Percentiles rank a stretch among this genome's conserved stretches.
Evolutionary conservation across 2,113 vertebrate species (phyloP).

Genomic region (Heteronetta atricapilla): DNA sequence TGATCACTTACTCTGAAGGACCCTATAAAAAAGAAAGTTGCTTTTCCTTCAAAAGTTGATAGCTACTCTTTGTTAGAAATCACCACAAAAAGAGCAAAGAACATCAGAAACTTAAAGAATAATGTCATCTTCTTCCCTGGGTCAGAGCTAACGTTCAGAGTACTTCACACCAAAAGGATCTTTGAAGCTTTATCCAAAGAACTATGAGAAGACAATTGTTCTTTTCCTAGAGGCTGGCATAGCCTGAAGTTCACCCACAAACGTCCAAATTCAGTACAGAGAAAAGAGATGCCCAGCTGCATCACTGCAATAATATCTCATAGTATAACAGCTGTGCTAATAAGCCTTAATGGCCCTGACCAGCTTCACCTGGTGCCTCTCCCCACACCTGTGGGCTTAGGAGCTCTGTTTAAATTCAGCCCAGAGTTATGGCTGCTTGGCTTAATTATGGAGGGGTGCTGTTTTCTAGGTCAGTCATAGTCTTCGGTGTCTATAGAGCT

Average conservation of each 20-base stretch:
- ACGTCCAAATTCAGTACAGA: background rate
- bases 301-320: background rate
- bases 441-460: rapidly evolving
- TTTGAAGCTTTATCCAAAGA: background rate
- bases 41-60: background rate
- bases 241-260: background rate
- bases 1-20: background rate
- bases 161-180: background rate
- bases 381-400: background rate
- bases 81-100: background rate
- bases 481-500: rapidly evolving
- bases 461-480: rapidly evolving
- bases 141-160: background rate
- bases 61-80: background rate
- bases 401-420: background rate
- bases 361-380: background rate
- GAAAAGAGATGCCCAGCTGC: background rate
- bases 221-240: background rate
- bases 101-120: background rate
- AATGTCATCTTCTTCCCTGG: background rate
- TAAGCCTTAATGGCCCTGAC: background rate
- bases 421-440: rapidly evolving
- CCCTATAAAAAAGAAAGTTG: background rate
- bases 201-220: background rate
- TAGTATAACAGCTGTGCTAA: background rate